These are phyloP conservation scores for Drosophila neonasuta DNA, from an alignment of 2,888 invertebrate genomes.

Conservation along the genomic window DNA sequence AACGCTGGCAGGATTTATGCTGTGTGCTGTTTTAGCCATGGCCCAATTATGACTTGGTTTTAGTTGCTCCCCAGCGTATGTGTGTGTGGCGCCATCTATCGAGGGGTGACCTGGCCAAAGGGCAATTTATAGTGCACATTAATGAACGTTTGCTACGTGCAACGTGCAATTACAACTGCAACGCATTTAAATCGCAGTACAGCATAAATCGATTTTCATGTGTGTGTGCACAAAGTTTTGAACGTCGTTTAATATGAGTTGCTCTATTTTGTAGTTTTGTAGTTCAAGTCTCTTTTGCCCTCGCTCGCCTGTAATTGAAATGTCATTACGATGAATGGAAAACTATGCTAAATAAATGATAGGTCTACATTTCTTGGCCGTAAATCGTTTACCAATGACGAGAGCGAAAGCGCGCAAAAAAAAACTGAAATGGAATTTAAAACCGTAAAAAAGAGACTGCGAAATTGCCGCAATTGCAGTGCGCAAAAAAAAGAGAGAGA, in stretches of 20 bases:
- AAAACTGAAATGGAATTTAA: not conserved
- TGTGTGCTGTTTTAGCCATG: conserved; percentile 48
- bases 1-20: conserved; percentile 58
- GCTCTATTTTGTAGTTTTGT: not conserved
- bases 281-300: no score
- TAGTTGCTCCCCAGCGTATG: not conserved
- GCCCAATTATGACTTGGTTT: conserved; percentile 54
- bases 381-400: conserved; percentile 6
- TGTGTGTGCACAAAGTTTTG: not conserved
- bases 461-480: conserved; percentile 6
- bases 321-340: conserved; percentile 3
- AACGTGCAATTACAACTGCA: conserved; percentile 41
- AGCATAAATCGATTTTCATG: conserved; percentile 37
- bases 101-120: conserved; percentile 8
- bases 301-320: not conserved
- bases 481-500: not conserved
- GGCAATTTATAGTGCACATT: conserved; percentile 40
- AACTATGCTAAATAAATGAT: conserved; percentile 2
- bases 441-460: conserved; percentile 1
- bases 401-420: not conserved
- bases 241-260: conserved; percentile 3
- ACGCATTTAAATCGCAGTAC: conserved; percentile 29
- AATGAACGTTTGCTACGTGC: conserved; percentile 29
- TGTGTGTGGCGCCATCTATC: conserved; percentile 6
- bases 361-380: not conserved